Base-by-base conservation (phyloP, 2,888 invertebrate species). In the Lycocerus yunnanus region DNA sequence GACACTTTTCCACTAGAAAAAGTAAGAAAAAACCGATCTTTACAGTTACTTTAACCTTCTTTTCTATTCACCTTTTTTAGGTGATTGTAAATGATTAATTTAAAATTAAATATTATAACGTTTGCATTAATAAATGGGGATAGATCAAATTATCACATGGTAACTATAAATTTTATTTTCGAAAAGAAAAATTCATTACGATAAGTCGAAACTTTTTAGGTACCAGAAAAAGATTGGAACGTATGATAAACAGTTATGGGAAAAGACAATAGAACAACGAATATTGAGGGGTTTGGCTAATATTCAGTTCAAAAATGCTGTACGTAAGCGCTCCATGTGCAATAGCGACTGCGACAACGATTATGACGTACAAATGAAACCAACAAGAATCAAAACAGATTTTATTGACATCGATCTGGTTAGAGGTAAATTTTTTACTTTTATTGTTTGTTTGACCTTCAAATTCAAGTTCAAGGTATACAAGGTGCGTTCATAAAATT, bases 241-340 rank as follows among this genome's bases (percentile, higher is more conserved):
- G 20, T 97, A 98, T 88, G 98, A 98, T 89, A 97, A 97, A 86
- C 97, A 97, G 84, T 93, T 95, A 91, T 98, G 98, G 98, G 98
- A 98, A 87, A 95, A 95, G 81, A 96, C 95, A 83, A 94, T 98
- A 80, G 98, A 98, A 85, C 95, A 96, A 86, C 92, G 95, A 83
- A 95, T 97, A 83, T 90, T 96, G 70, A 93, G 94, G 88, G 96
- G 95, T 80, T 92, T 96, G 71, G 92, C 93, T 75, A 94, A 96
- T 86, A 91, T 94, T 72, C 84, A 84, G 71, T 73, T 76, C 9
- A 76, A 68, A 73, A 75, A 72, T 67, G 69, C 72, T 13, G 58
- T 75, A 8, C 72, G 58, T 68, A 70, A 70, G 65, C 69, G 66
- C 15, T 68, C 72, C 6, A 58, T 68, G 72, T 60, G 60, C 16